Evolutionary conservation across 2,113 vertebrate genomes (phyloP).

Genomic region (Probosciger aterrimus): DNA sequence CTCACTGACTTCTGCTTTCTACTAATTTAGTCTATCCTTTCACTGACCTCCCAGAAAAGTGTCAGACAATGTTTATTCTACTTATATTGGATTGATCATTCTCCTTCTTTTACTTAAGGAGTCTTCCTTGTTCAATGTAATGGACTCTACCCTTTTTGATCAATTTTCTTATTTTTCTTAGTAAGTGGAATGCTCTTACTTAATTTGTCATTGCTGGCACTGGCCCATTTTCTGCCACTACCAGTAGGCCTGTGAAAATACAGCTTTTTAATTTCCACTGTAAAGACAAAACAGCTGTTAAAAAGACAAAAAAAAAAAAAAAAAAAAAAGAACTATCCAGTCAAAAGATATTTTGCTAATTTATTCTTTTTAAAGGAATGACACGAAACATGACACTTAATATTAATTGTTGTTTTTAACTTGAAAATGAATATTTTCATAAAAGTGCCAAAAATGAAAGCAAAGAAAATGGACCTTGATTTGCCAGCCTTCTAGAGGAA

Average conservation of each 20-base stretch:
- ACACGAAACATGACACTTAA: background rate
- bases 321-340: background rate
- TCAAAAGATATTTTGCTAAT: background rate
- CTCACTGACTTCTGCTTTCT: background rate
- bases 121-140: background rate
- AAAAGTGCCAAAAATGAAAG: background rate
- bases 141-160: background rate
- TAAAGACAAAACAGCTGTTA: background rate
- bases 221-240: background rate
- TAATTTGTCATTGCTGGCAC: background rate
- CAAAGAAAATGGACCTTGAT: background rate
- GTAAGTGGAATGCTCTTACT: background rate
- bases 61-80: background rate
- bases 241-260: background rate
- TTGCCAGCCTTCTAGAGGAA: background rate
- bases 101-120: background rate
- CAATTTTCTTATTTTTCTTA: background rate
- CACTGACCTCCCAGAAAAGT: background rate
- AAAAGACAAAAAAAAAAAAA: background rate
- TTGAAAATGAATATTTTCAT: background rate
- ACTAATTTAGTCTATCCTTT: background rate
- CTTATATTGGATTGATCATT: background rate
- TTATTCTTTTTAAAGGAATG: background rate
- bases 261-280: background rate
- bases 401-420: background rate